Evolutionary conservation across 1,140 invertebrate species (phyloP), one percentile per base, ranked within the genome.

Genomic region (Anastatus disparis): DNA sequence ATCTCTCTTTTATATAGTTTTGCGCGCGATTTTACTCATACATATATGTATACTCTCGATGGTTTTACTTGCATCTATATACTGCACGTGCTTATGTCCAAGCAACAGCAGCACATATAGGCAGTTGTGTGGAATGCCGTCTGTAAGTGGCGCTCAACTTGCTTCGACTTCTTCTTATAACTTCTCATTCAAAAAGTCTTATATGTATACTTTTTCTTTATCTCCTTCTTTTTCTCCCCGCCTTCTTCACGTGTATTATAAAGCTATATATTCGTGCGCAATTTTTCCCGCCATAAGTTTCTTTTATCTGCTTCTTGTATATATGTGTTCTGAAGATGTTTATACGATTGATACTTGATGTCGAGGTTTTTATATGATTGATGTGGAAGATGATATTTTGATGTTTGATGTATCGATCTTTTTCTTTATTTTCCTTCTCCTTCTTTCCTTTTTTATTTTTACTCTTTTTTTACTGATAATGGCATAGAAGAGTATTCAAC

Each of bases 141-240:
- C 80, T n/a, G 76, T 84, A n/a, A 85, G 83, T 83, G 84, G 84
- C 82, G 83, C 84, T 85, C 84, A 85, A 85, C 83, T 82, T 79
- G 82, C 75, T 80, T 84, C 80, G 26, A 46, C 42, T 64, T 48
- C n/a, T n/a, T n/a, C n/a, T n/a, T n/a, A n/a, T n/a, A n/a, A n/a
- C n/a, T n/a, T n/a, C n/a, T 46, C 52, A 58, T 59, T 26, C 55
- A 58, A 58, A 82, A 80, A 80, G 81, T 76, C 83, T 81, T 82
- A 81, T 82, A 76, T 76, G 55, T 64, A 13, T 35, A 13, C 56
- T 44, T 53, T 59, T 64, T 62, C 59, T 44, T 44, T 42, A 42
- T 31, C 24, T 12, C 50, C n/a, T 50, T 50, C 13, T 52, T 52
- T 58, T 42, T n/a, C 10, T 12, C 31, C 10, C 12, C 6, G 15